phyloP scores from a whole-genome alignment of 2,113 vertebrate species.

The Oxyruncus cristatus region DNA sequence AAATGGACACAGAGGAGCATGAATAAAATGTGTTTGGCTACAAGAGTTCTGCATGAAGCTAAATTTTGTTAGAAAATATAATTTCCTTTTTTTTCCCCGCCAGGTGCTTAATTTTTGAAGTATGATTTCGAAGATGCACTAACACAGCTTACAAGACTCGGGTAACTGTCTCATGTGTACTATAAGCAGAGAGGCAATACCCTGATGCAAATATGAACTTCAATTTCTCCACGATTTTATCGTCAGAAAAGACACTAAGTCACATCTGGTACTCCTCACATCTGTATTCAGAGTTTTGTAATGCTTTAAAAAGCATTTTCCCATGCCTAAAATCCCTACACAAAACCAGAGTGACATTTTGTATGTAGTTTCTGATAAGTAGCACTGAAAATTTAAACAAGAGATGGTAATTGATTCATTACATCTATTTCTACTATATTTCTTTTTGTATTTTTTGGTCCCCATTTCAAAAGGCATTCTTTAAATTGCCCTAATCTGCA shows the following conservation, averaged over 20 bases:
- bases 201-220: neutral
- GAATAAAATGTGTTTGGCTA: neutral
- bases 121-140: neutral
- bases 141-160: neutral
- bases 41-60: neutral
- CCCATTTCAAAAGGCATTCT: constrained; percentile 75
- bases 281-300: neutral
- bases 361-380: neutral
- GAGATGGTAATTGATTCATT: constrained; percentile 63
- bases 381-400: neutral
- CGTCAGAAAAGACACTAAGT: neutral
- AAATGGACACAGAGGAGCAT: neutral
- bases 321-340: neutral
- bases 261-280: neutral
- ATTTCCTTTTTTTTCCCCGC: neutral
- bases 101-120: neutral
- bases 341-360: neutral
- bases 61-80: neutral
- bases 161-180: neutral
- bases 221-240: neutral
- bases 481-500: constrained; percentile 82
- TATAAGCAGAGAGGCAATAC: neutral
- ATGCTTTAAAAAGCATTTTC: neutral
- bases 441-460: constrained; percentile 61
- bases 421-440: constrained; percentile 75